phyloP scores from a whole-genome alignment of 2,888 invertebrate species.

The Rapana venosa region DNA sequence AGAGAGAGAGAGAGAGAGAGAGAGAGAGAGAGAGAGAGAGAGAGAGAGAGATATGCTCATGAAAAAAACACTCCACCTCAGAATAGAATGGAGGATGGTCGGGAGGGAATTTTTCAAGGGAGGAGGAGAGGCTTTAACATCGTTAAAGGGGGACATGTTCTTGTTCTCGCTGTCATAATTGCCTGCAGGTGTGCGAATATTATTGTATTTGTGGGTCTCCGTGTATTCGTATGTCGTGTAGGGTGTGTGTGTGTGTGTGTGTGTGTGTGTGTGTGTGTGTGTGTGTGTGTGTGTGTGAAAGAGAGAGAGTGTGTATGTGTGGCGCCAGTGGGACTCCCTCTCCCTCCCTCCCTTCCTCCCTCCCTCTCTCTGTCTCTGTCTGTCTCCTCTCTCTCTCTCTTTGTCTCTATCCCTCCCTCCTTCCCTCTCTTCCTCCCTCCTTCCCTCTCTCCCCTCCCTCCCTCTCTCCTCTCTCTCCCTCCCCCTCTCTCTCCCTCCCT shows the following conservation, averaged over 20 bases:
- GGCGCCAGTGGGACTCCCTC: background rate
- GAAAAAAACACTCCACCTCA: background rate
- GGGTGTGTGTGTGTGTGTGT: too few species aligned
- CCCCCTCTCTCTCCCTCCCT: background rate
- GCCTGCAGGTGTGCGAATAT: background rate
- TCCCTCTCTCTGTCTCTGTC: constrained; percentile 32
- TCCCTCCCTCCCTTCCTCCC: background rate
- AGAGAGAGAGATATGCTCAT: background rate
- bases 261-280: too few species aligned
- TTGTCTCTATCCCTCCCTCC: background rate
- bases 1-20: background rate
- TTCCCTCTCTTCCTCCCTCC: background rate
- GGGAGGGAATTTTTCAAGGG: background rate
- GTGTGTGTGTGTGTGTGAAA: too few species aligned
- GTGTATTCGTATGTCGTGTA: background rate
- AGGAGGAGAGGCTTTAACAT: background rate
- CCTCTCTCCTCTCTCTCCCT: background rate
- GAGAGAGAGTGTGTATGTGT: too few species aligned
- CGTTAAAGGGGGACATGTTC: too few species aligned
- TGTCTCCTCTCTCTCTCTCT: constrained; percentile 17
- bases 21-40: background rate
- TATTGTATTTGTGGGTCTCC: background rate
- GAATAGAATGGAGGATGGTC: background rate
- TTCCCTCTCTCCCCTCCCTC: background rate
- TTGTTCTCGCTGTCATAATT: too few species aligned